Evolutionary conservation across 1,140 invertebrate genomes (phyloP).

Genomic region (Drosophila biarmipes): DNA sequence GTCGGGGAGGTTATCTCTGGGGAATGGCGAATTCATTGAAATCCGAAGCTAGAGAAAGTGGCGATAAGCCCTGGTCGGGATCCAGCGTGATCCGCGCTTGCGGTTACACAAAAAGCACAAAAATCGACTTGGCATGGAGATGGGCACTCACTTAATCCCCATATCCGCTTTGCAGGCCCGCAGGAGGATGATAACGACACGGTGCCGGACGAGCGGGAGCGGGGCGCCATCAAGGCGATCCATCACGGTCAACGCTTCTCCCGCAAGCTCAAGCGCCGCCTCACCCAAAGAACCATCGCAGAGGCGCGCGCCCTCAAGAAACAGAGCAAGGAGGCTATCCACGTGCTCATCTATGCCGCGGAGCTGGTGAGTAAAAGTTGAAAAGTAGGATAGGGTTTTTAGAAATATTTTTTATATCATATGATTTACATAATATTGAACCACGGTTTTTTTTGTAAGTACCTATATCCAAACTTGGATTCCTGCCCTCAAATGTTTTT

Average conservation of each 20-base stretch:
- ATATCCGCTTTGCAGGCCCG: constrained; percentile 49
- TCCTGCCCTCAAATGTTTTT: too few relatives aligned
- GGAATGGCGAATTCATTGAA: constrained; percentile 30
- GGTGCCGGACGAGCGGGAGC: constrained; percentile 63
- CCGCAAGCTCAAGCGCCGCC: constrained; percentile 88
- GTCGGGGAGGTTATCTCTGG: constrained; percentile 52
- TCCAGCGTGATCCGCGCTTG: constrained; percentile 17
- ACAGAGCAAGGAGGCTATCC: constrained; percentile 91
- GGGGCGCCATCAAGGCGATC: constrained; percentile 87
- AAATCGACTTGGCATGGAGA: constrained; percentile 5
- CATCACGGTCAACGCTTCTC: constrained; percentile 90
- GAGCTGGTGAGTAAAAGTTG: constrained; percentile 87
- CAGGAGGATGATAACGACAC: constrained; percentile 71
- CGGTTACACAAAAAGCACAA: constrained; percentile 15
- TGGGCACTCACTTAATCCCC: constrained; percentile 8
- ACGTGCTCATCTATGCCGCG: constrained; percentile 90
- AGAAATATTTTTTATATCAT: neutral
- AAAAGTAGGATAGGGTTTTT: neutral
- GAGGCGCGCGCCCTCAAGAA: constrained; percentile 91
- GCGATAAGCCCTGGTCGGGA: constrained; percentile 22
- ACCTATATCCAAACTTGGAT: too few relatives aligned
- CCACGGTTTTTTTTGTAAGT: too few relatives aligned
- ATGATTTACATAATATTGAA: too few relatives aligned
- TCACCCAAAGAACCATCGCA: constrained; percentile 89
- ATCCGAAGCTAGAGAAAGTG: constrained; percentile 11